These are phyloP conservation scores for Gopherus evgoodei DNA, from an alignment of 2,113 vertebrate species.

Conservation along the genomic window DNA sequence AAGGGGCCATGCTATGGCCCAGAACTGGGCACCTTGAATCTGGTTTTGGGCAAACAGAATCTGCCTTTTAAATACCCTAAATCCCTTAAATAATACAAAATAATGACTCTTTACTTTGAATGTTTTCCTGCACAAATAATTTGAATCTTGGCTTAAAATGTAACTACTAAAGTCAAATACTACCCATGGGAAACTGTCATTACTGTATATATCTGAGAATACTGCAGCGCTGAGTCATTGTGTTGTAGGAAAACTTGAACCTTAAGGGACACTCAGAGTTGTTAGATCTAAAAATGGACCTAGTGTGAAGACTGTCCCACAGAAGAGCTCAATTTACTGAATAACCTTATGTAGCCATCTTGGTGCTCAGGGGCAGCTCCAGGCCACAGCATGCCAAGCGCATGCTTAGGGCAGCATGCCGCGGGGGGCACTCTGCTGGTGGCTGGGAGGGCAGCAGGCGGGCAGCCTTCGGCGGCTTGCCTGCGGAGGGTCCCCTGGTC, in stretches of 20 bases:
- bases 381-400: no score
- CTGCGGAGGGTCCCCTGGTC: no score
- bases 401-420: no score
- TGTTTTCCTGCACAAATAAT: slow-evolving; percentile 58
- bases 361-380: background rate
- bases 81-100: slow-evolving; percentile 27
- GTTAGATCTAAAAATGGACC: slow-evolving; percentile 69
- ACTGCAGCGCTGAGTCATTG: slow-evolving; percentile 27
- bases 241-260: slow-evolving; percentile 46
- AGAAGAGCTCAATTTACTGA: slow-evolving; percentile 69
- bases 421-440: no score
- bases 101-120: slow-evolving; percentile 59
- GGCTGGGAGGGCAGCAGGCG: no score
- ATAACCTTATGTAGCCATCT: slow-evolving; percentile 62
- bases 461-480: no score
- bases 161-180: slow-evolving; percentile 10
- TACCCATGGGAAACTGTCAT: background rate
- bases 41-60: background rate
- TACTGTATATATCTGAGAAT: background rate
- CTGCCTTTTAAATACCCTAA: slow-evolving; percentile 56
- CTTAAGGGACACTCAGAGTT: slow-evolving; percentile 53
- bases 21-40: background rate
- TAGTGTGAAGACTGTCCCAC: slow-evolving; percentile 71
- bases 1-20: background rate
- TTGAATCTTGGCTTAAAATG: slow-evolving; percentile 64